Evolutionary conservation across 92 coral and sea anemone species (phyloP).

Genomic region (Parazoanthus swiftii): DNA sequence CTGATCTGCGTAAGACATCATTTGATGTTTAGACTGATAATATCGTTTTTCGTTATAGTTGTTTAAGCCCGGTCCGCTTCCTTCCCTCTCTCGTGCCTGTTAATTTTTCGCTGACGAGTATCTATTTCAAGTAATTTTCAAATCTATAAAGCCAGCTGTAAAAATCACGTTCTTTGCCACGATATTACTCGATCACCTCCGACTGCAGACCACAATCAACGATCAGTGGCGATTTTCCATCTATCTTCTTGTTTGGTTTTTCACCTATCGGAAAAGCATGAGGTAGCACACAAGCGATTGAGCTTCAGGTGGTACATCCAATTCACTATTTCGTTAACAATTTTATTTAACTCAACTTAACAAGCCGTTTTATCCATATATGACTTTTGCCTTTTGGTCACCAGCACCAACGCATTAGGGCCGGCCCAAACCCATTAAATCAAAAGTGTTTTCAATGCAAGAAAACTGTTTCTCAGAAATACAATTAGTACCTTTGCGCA

Average conservation of each 20-base stretch:
- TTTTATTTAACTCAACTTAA: conserved; percentile 31
- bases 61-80: not conserved
- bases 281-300: not conserved
- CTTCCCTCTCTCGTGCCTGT: not conserved
- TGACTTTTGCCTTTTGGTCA: not conserved
- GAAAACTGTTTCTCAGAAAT: not conserved
- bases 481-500: conserved; percentile 14
- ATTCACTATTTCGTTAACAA: conserved; percentile 14
- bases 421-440: conserved; percentile 2
- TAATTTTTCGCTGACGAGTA: not conserved
- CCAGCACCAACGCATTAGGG: not conserved
- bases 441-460: conserved; percentile 5
- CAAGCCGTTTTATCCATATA: conserved; percentile 12
- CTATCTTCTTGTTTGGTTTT: not conserved
- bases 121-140: not conserved
- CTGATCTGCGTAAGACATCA: not conserved
- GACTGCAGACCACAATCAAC: not conserved
- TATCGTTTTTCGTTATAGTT: not conserved
- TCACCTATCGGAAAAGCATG: not conserved
- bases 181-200: not conserved
- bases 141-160: conserved; percentile 15
- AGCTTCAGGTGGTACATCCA: conserved; percentile 6
- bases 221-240: not conserved
- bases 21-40: not conserved
- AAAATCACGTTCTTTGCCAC: not conserved